Percentiles rank a stretch among this genome's conserved stretches.
Evolutionary conservation across 2,113 vertebrate genomes (phyloP).

Genomic region (Nymphicus hollandicus): DNA sequence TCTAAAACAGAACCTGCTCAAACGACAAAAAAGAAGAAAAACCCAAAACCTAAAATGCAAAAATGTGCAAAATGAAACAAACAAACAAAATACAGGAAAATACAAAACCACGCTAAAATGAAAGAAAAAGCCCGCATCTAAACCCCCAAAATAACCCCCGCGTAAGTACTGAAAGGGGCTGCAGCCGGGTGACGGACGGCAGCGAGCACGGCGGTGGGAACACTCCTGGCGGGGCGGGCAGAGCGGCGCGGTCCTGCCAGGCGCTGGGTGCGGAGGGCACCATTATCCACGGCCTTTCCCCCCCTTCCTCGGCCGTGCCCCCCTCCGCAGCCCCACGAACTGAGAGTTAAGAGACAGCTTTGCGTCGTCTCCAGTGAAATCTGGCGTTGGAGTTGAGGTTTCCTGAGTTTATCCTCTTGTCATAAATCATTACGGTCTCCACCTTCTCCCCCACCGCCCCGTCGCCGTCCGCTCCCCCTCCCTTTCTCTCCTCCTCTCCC

Average conservation of each 20-base stretch:
- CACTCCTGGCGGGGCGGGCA: background rate
- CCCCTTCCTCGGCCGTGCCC: background rate
- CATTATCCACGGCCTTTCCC: background rate
- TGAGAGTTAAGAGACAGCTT: background rate
- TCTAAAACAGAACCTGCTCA: background rate
- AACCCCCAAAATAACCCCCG: background rate
- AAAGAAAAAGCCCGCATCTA: background rate
- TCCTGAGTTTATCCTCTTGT: constrained; percentile 43
- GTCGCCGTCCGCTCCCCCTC: background rate
- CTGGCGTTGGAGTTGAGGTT: constrained; percentile 27
- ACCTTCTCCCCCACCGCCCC: background rate
- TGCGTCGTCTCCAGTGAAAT: constrained; percentile 16
- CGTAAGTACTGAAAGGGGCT: background rate
- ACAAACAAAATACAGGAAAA: background rate
- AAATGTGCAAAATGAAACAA: background rate
- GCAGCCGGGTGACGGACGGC: background rate
- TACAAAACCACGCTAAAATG: background rate
- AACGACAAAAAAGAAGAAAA: background rate
- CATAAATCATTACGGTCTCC: constrained; percentile 42
- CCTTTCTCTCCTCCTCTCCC: background rate
- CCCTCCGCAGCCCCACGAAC: background rate
- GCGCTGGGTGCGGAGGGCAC: background rate
- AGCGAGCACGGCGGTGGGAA: background rate
- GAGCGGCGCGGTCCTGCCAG: background rate
- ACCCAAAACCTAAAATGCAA: background rate